These are phyloP conservation scores for Ditula angustiorana DNA, from an alignment of 2,888 invertebrate species.

Conservation along the genomic window DNA sequence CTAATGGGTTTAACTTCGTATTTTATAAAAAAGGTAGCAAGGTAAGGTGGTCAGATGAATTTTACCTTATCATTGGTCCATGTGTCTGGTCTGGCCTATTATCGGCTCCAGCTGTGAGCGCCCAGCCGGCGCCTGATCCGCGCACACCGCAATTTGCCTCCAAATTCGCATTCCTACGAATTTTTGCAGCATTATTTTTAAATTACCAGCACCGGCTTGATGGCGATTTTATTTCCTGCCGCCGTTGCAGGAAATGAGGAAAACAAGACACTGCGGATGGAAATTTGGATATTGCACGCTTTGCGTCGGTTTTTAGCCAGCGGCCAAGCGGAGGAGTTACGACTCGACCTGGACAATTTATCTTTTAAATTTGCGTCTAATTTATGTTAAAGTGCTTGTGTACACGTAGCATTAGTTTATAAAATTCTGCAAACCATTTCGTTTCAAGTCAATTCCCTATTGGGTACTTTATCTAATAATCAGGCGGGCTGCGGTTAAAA, in stretches of 20 bases:
- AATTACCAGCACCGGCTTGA: constrained; percentile 78
- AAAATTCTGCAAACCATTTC: too few relatives aligned
- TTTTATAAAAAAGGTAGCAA: too few relatives aligned
- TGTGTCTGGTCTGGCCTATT: constrained; percentile 13
- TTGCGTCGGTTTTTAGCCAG: constrained; percentile 50
- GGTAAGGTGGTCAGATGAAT: neutral
- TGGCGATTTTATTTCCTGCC: constrained; percentile 81
- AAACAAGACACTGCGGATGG: constrained; percentile 70
- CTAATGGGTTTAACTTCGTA: too few relatives aligned
- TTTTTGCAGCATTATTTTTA: constrained; percentile 81
- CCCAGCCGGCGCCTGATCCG: constrained; percentile 57
- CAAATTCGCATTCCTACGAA: constrained; percentile 70
- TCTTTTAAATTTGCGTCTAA: constrained; percentile 11
- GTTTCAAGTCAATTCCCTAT: too few relatives aligned
- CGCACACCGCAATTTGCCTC: constrained; percentile 70
- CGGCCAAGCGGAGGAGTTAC: constrained; percentile 26
- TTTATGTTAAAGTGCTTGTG: constrained; percentile 20
- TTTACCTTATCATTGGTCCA: neutral
- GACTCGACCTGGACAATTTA: constrained; percentile 26
- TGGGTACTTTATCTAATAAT: too few relatives aligned
- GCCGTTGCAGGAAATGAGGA: constrained; percentile 73
- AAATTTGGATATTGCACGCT: constrained; percentile 65
- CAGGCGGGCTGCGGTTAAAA: too few relatives aligned
- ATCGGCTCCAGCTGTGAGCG: constrained; percentile 31
- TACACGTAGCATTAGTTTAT: too few relatives aligned